Percentiles rank a stretch among this genome's conserved stretches.
Conservation (phyloP, 2,888 invertebrate species). For the Dasypogon diadema region DNA sequence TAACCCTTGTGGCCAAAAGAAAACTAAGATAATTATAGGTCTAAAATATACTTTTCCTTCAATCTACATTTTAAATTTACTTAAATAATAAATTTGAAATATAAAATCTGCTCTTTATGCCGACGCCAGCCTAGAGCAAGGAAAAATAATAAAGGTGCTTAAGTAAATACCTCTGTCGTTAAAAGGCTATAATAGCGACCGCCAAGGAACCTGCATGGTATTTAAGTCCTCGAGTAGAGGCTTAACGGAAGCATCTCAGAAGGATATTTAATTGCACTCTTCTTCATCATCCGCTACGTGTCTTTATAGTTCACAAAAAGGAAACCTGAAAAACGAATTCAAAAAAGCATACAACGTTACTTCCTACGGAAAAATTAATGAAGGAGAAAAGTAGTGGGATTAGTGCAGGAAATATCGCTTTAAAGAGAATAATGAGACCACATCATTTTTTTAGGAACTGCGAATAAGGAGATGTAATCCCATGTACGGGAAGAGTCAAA, state of each 20-base stretch:
- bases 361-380: constrained; percentile 6
- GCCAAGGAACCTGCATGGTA: neutral
- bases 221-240: neutral
- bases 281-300: neutral
- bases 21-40: neutral
- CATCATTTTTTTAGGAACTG: neutral
- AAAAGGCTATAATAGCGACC: neutral
- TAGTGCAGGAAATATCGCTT: neutral
- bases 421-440: neutral
- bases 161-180: neutral
- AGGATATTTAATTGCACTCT: constrained; percentile 2
- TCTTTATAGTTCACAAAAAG: neutral
- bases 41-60: neutral
- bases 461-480: neutral
- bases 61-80: neutral
- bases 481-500: neutral
- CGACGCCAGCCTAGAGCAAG: neutral
- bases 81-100: neutral
- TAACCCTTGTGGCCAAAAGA: neutral
- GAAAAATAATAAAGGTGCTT: neutral
- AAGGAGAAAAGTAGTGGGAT: constrained; percentile 15
- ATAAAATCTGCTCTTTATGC: neutral
- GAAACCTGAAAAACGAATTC: neutral
- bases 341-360: neutral
- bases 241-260: constrained; percentile 4